phyloP scores from a whole-genome alignment of 2,113 vertebrate species.

The Odocoileus hemionus region DNA sequence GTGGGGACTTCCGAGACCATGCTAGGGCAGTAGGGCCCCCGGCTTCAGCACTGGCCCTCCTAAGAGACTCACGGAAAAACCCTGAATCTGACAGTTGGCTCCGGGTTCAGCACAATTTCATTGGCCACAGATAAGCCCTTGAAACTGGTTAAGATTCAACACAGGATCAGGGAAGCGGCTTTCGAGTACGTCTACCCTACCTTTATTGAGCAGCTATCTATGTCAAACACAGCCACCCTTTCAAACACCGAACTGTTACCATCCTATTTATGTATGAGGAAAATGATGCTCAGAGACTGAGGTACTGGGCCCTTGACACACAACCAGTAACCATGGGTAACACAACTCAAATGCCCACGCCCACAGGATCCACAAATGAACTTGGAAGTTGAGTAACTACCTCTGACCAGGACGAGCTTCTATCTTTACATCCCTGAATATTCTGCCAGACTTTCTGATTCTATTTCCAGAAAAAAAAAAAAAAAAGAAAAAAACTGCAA shows the following conservation, averaged over 20 bases:
- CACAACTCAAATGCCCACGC: not conserved
- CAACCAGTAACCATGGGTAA: not conserved
- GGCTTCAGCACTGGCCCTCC: not conserved
- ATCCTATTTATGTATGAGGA: not conserved
- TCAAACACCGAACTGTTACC: not conserved
- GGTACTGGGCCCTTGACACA: not conserved
- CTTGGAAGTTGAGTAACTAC: not conserved
- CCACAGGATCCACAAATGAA: not conserved
- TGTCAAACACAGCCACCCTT: not conserved
- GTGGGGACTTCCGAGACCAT: not conserved
- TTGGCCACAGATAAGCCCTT: not conserved
- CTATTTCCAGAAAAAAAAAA: not conserved
- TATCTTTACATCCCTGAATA: not conserved
- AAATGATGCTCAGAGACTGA: not conserved
- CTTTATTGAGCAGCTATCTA: not conserved
- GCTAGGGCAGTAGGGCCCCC: not conserved
- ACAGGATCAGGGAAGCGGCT: not conserved
- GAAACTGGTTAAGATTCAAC: not conserved
- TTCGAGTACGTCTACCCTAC: not conserved
- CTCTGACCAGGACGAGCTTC: not conserved
- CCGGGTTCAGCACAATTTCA: not conserved
- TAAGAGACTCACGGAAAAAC: not conserved
- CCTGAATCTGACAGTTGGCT: not conserved
- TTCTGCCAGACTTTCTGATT: not conserved
- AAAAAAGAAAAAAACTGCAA: not conserved